Percentiles rank a stretch among this genome's conserved stretches.
Evolutionary conservation across 2,888 invertebrate species (phyloP).

Genomic region (Gonocerus acuteangulatus): DNA sequence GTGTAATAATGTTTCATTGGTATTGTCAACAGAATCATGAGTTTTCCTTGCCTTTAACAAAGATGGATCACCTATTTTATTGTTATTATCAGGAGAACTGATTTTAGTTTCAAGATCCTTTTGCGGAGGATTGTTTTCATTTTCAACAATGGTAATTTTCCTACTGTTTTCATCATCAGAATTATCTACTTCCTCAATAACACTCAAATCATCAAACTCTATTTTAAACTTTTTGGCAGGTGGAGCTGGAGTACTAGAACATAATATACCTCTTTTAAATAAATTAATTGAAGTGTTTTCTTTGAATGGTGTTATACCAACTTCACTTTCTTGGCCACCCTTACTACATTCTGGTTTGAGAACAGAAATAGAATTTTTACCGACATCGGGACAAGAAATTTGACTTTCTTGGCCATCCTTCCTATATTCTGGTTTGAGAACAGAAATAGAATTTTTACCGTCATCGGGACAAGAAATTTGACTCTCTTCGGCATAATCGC

Average conservation of each 20-base stretch:
- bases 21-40: not conserved
- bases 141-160: too few species aligned
- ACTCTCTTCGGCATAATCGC: too few species aligned
- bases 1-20: not conserved
- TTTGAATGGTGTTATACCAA: not conserved
- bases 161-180: too few species aligned
- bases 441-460: too few species aligned
- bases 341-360: too few species aligned
- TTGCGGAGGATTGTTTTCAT: too few species aligned
- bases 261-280: not conserved
- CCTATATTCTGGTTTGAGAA: too few species aligned
- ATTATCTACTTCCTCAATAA: slow-evolving; percentile 1
- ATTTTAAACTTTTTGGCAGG: not conserved
- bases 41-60: not conserved
- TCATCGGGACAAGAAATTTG: too few species aligned
- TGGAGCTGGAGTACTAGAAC: slow-evolving; percentile 6
- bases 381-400: too few species aligned
- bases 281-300: not conserved
- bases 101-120: not conserved
- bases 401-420: too few species aligned
- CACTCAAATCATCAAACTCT: slow-evolving; percentile 1
- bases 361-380: too few species aligned
- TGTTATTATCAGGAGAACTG: not conserved
- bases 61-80: not conserved
- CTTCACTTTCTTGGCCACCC: not conserved